Base-by-base conservation (phyloP, 2,797 vertebrate species). In the Megalops cyprinoides region DNA sequence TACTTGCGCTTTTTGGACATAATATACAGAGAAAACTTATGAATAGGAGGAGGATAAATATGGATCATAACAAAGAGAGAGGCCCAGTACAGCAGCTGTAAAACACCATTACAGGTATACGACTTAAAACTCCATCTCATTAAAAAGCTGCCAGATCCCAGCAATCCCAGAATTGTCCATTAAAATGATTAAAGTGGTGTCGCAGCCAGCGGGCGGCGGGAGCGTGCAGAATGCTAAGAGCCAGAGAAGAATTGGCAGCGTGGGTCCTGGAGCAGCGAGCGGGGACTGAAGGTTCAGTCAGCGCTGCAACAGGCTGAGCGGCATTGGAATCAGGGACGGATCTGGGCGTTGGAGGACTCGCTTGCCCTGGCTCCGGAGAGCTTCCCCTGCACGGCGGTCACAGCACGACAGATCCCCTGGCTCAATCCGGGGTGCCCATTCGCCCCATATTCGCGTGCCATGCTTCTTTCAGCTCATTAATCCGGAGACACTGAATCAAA, bases 131-230 rank as follows among this genome's bases (percentile, higher is more conserved):
- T 75, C 82, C 79, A 85, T 87, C 78, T 84, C 82, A 85, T 86
- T 84, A 86, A 84, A 84, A 81, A 82, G 51, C 79, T 81, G 81
- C 83, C 86, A 84, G 77, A 85, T 85, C 78, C 81, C 55, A 65
- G 67, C 84, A 86, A 82, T 84, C 79, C 81, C 74, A 51, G 55
- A 82, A 82, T 79, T 81, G 80, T 84, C 84, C 85, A 87, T 88
- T 87, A 88, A 85, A 86, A 86, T 86, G 84, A 88, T 88, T 87
- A 88, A 88, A 87, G 83, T 73, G 60, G 60, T 60, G 58, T 3
- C 34, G 74, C 71, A 56, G 82, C 42, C 69, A 39, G 74, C 42
- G 44, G 76, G 65, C 58, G 14, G 39, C 37, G 9, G 56, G 78
- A 37, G 73, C 67, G 31, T 5, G 12, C 10, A 55, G 74, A 79